Evolutionary conservation across 2,113 vertebrate species (phyloP), one percentile per base, ranked within the genome.

Genomic region (Melanostigma gelatinosum): DNA sequence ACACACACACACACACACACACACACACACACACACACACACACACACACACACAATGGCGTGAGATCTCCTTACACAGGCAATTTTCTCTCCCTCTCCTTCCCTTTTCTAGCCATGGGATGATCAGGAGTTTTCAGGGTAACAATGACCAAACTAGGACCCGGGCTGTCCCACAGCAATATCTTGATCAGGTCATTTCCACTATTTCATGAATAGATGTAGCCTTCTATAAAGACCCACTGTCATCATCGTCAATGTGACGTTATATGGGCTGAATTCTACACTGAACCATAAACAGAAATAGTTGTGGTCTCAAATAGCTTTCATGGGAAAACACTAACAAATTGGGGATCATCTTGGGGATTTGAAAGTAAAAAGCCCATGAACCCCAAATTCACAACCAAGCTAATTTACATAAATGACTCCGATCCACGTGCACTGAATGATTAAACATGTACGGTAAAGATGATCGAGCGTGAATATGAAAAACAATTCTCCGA

Each of bases 61-160:
- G 85, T 88, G 85, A 91, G 93, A 93, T 94, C 92, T 89, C 84
- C 86, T 93, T 90, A 92, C 93, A 84, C 90, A 92, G 78, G 79
- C 86, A 83, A 9, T 85, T 91, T 85, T 87, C 77, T 72, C 38
- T 11, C 68, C 46, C 24, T 80, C 78, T 79, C 88, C 75, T 87
- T 85, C 61, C 80, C 48, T 24, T 58, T 80, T 71, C 76, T 22
- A 42, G 36, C 52, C 84, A 80, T 72, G 22, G 54, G 79, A 50
- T 44, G 66, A 65, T 66, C 75, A 58, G 4, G 55, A 58, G 72
- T 77, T 71, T 82, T 62, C 67, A 36, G 61, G 68, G 12, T 74
- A 27, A 78, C 60, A 61, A 62, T 62, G 29, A 63, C 54, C n/a
- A 38, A 66, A 67, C 24, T 16, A 16, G 44, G 27, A 75, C 24